Evolutionary conservation across 53 echinoderm and acorn worm species (phyloP).

Genomic region (Henricia sp.): DNA sequence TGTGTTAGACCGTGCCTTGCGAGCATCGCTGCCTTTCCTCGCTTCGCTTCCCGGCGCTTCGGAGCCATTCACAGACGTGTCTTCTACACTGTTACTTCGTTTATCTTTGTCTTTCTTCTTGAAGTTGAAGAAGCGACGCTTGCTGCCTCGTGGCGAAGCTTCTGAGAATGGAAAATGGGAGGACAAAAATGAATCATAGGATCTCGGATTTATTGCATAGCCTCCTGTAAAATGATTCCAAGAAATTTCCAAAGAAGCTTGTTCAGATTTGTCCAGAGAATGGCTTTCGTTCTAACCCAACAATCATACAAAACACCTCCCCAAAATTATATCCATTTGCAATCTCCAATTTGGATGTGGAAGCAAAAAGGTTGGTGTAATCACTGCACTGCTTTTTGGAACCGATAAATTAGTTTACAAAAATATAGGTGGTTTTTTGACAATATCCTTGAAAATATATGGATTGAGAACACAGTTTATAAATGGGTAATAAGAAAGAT

Average conservation of each 20-base stretch:
- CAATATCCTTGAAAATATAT: too few species aligned
- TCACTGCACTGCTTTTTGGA: too few species aligned
- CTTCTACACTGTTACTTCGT: slow-evolving; percentile 25
- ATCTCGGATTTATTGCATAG: neutral
- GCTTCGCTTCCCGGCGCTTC: slow-evolving; percentile 43
- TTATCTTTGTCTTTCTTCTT: slow-evolving; percentile 75
- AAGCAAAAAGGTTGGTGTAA: too few species aligned
- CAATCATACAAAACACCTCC: too few species aligned
- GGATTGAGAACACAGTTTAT: too few species aligned
- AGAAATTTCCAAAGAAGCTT: too few species aligned
- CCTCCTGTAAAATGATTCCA: neutral
- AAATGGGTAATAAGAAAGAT: too few species aligned
- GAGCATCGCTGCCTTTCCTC: slow-evolving; percentile 19
- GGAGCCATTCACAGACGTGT: slow-evolving; percentile 25
- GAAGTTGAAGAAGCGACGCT: slow-evolving; percentile 72
- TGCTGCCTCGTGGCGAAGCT: slow-evolving; percentile 75
- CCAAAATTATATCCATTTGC: too few species aligned
- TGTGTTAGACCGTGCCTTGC: slow-evolving; percentile 57
- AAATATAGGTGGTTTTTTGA: neutral
- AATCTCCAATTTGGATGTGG: too few species aligned
- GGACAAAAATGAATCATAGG: neutral
- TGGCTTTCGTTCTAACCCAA: too few species aligned
- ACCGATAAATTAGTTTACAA: neutral
- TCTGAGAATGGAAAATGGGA: slow-evolving; percentile 9
- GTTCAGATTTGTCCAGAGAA: too few species aligned